Evolutionary conservation across 2,113 vertebrate species (phyloP).

Genomic region (Pavo muticus): DNA sequence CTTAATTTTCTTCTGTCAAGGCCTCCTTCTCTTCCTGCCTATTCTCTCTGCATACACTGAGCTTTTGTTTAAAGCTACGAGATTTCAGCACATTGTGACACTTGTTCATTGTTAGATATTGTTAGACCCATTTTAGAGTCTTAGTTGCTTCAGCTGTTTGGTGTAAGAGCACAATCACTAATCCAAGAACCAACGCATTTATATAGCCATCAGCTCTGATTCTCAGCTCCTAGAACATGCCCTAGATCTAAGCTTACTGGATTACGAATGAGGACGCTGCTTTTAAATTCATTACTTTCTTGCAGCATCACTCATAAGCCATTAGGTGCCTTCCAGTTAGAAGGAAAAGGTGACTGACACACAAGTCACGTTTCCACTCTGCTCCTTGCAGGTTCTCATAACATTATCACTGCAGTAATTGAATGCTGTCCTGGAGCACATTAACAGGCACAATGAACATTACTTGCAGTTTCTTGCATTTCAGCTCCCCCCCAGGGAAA

Average conservation of each 20-base stretch:
- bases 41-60: background rate
- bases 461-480: background rate
- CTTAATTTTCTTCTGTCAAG: conserved; percentile 46
- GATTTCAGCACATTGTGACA: background rate
- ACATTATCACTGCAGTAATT: accelerated
- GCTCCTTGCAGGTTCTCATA: background rate
- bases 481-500: background rate
- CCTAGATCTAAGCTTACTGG: background rate
- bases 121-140: background rate
- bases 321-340: background rate
- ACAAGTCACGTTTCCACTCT: background rate
- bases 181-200: background rate
- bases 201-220: background rate
- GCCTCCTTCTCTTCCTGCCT: background rate
- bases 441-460: background rate
- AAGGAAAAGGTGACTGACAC: background rate
- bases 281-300: background rate
- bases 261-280: background rate
- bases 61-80: background rate
- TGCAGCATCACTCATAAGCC: background rate
- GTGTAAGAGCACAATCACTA: background rate
- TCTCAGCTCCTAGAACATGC: background rate
- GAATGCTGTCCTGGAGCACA: background rate
- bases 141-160: background rate
- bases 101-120: background rate